A percentile compares a stretch with the other conserved stretches of the same genome.
phyloP scores from a whole-genome alignment of 1,140 invertebrate species.

The Drosophila lacteicornis region DNA sequence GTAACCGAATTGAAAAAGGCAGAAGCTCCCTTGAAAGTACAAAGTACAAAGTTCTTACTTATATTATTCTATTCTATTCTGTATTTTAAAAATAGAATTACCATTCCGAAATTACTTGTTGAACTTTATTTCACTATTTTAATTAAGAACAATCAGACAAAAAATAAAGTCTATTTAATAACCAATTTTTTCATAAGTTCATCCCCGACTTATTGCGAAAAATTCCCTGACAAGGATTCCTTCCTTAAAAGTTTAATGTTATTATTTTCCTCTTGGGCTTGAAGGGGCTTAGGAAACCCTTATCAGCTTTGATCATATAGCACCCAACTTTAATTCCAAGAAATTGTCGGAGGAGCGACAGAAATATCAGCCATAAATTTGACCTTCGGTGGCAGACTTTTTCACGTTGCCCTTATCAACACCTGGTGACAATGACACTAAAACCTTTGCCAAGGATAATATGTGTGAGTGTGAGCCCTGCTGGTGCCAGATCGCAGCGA shows the following conservation, averaged over 20 bases:
- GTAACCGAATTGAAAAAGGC: no score
- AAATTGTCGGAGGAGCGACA: constrained; percentile 7
- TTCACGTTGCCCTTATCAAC: constrained; percentile 62
- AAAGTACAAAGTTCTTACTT: no score
- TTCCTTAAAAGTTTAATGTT: constrained; percentile 1
- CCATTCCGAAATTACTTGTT: no score
- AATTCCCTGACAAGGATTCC: neutral
- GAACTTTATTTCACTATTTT: neutral
- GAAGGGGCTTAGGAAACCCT: constrained; percentile 5
- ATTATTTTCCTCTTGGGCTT: neutral
- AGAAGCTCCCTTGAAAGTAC: no score
- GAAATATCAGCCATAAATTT: constrained; percentile 43
- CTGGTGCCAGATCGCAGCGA: constrained; percentile 34
- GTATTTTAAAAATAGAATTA: no score
- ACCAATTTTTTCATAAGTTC: neutral
- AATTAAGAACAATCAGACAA: neutral
- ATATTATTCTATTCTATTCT: no score
- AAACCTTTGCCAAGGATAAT: constrained; percentile 67
- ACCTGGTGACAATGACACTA: constrained; percentile 79
- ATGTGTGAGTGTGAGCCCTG: constrained; percentile 26
- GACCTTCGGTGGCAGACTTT: constrained; percentile 35
- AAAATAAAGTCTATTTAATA: neutral
- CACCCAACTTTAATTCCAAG: constrained; percentile 21
- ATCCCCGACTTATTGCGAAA: neutral
- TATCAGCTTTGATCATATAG: constrained; percentile 11